Percentiles rank a stretch among this genome's conserved stretches.
These are phyloP conservation scores for Otolemur crassicaudatus DNA, from an alignment of 2,797 vertebrate genomes.

Conservation along the genomic window DNA sequence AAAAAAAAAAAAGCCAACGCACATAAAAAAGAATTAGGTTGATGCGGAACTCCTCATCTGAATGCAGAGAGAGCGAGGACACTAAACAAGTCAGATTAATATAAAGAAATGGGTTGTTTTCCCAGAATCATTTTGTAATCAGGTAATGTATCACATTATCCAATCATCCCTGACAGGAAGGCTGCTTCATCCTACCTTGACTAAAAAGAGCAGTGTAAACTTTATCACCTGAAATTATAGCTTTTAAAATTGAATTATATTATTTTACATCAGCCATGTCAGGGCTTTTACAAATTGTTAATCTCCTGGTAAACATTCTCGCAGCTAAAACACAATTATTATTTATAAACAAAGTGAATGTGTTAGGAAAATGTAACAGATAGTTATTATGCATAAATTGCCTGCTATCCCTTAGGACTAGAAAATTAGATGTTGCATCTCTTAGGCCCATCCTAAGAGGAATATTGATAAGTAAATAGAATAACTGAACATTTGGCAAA, in stretches of 20 bases:
- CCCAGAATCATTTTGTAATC: constrained; percentile 73
- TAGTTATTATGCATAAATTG: constrained; percentile 72
- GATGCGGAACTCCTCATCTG: constrained; percentile 56
- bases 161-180: constrained; percentile 63
- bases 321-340: constrained; percentile 78
- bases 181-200: constrained; percentile 63
- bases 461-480: constrained; percentile 80
- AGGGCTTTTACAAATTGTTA: constrained; percentile 79
- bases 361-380: constrained; percentile 79
- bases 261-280: constrained; percentile 68
- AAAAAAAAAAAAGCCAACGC: constrained; percentile 11
- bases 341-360: constrained; percentile 79
- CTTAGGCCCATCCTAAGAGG: constrained; percentile 71
- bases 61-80: constrained; percentile 60
- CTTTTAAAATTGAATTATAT: constrained; percentile 81
- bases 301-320: constrained; percentile 75
- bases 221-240: constrained; percentile 76
- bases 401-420: constrained; percentile 60
- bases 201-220: constrained; percentile 62
- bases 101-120: constrained; percentile 75
- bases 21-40: constrained; percentile 75
- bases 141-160: constrained; percentile 69
- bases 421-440: constrained; percentile 72
- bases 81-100: constrained; percentile 76
- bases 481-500: constrained; percentile 80